Evolutionary conservation across 2,888 invertebrate genomes (phyloP).

Genomic region (Sabatieria punctata): DNA sequence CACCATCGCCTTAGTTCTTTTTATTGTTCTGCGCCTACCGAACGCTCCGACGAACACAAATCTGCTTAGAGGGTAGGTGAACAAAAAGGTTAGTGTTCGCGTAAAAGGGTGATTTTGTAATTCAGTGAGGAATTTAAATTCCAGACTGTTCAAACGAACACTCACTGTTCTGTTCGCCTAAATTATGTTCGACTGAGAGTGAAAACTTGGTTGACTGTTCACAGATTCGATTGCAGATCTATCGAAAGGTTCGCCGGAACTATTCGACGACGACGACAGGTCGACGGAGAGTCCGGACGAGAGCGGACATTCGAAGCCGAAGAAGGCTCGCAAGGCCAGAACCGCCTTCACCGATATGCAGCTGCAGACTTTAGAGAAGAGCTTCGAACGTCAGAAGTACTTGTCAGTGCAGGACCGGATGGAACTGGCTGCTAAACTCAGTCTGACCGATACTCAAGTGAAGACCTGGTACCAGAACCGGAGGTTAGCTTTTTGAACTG

Average conservation of each 20-base stretch:
- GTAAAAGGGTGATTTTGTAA: too few species aligned
- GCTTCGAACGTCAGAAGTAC: conserved; percentile 90
- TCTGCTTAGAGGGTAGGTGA: too few species aligned
- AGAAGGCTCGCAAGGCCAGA: conserved; percentile 30
- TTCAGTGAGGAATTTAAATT: too few species aligned
- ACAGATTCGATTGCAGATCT: too few species aligned
- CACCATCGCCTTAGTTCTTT: too few species aligned
- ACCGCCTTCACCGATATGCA: conserved; percentile 93
- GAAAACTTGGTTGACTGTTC: too few species aligned
- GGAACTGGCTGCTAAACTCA: conserved; percentile 71
- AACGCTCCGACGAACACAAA: too few species aligned
- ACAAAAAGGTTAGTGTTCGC: too few species aligned
- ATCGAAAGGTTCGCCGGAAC: too few species aligned
- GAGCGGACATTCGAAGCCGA: conserved; percentile 6
- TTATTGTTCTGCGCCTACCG: too few species aligned
- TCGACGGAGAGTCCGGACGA: not conserved
- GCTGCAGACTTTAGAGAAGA: conserved; percentile 72
- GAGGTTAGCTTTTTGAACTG: conserved; percentile 58
- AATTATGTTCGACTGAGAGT: not conserved
- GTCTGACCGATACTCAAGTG: conserved; percentile 94
- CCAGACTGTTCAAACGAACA: too few species aligned
- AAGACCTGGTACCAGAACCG: conserved; percentile 99
- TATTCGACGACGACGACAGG: not conserved
- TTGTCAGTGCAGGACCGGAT: conserved; percentile 48
- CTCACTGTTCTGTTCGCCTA: too few species aligned